Percentiles rank a stretch among this genome's conserved stretches.
Evolutionary conservation across 1,140 invertebrate genomes (phyloP).

Genomic region (Cherax quadricarinatus): DNA sequence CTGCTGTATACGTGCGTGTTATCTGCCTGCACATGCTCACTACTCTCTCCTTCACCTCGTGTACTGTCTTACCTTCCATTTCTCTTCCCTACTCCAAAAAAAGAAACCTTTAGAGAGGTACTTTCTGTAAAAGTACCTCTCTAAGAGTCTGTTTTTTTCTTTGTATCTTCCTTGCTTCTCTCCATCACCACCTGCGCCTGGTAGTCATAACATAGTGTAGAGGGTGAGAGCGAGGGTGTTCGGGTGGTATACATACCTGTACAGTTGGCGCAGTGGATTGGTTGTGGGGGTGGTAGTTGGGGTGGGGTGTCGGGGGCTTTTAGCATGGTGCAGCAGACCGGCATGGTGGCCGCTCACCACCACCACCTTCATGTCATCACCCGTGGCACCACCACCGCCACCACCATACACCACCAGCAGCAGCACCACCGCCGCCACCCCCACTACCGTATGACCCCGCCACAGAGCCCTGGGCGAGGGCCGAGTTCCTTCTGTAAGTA

Average conservation of each 20-base stretch:
- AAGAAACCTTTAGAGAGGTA: too few species aligned
- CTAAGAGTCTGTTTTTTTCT: too few species aligned
- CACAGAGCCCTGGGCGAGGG: not conserved
- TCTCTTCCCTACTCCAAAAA: too few species aligned
- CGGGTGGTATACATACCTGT: not conserved
- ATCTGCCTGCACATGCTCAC: too few species aligned
- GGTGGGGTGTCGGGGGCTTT: constrained; percentile 28
- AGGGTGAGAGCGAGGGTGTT: not conserved
- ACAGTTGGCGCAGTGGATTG: constrained; percentile 24
- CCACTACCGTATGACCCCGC: not conserved
- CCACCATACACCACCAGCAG: not conserved
- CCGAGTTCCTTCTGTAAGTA: not conserved
- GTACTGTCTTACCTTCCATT: too few species aligned
- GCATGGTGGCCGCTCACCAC: constrained; percentile 48
- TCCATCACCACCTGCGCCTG: too few species aligned
- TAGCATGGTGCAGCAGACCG: constrained; percentile 52
- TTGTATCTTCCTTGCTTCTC: too few species aligned
- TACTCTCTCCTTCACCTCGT: too few species aligned
- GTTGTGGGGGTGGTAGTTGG: constrained; percentile 27
- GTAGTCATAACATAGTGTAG: too few species aligned
- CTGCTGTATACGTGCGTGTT: too few species aligned
- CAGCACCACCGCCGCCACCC: not conserved
- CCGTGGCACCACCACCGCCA: not conserved
- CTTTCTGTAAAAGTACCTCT: too few species aligned
- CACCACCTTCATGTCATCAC: constrained; percentile 47